Evolutionary conservation across 2,797 vertebrate species (phyloP).

Genomic region (Leptatherina wallacei): DNA sequence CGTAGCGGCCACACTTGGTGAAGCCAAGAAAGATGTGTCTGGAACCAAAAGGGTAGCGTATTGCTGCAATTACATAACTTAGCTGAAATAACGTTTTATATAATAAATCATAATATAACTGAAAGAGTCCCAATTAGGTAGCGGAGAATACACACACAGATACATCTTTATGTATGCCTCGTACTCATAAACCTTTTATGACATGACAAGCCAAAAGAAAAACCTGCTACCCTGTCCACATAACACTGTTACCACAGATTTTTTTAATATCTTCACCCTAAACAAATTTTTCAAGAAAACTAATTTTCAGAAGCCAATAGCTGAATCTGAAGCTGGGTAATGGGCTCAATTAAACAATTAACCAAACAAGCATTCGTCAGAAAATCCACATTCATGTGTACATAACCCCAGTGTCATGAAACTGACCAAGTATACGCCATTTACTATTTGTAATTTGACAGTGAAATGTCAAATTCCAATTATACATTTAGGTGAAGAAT

Average conservation of each 20-base stretch:
- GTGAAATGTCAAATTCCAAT: background rate
- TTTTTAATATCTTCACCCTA: background rate
- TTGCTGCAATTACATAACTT: background rate
- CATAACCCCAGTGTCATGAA: background rate
- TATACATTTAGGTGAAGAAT: too few relatives aligned
- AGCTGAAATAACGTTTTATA: background rate
- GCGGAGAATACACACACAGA: background rate
- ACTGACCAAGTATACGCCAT: too few relatives aligned
- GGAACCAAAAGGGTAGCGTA: slow-evolving; percentile 32
- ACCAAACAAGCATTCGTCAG: too few relatives aligned
- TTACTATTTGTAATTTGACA: background rate
- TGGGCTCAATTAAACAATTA: too few relatives aligned
- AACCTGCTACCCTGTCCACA: too few relatives aligned
- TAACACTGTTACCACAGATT: background rate
- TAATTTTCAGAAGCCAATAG: too few relatives aligned
- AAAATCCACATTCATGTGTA: too few relatives aligned
- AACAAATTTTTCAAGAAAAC: too few relatives aligned
- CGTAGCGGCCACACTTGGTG: slow-evolving; percentile 94
- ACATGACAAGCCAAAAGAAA: too few relatives aligned
- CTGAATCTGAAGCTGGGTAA: too few relatives aligned
- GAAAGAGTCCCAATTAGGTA: background rate
- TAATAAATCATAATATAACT: background rate
- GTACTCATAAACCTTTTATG: too few relatives aligned
- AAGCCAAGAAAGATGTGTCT: slow-evolving; percentile 97
- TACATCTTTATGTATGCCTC: background rate